Base-by-base conservation (phyloP, 2,888 invertebrate genomes). In the Pachymerium ferrugineum region DNA sequence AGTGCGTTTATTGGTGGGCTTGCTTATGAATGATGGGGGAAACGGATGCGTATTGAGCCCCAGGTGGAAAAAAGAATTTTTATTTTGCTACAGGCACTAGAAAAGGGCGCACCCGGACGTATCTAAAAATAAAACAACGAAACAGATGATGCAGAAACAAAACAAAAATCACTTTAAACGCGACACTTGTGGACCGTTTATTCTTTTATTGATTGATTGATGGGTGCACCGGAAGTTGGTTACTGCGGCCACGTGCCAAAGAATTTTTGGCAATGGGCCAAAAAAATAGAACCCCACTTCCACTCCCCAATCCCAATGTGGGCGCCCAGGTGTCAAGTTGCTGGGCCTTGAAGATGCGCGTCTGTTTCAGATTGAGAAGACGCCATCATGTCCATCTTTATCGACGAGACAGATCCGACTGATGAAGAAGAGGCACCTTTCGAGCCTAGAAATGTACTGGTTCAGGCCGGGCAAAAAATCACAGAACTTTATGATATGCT, bases 401-500 rank as follows among this genome's bases (percentile, higher is more conserved):
- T 68, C 29, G 68, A 68, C 68, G 68, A 68, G 16, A 68, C 68
- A 25, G 68, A 68, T 25, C 68, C 68, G 31, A 30, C 22, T 3
- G 68, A n/a, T 14, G 68, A 31, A n/a, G 31, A 68, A 82, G 92
- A 94, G 81, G 89, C 94, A 25, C 91, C 92, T 76, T 97, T 97
- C 84, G 91, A 94, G 10, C 89, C 89, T 81, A 88, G 94, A 81
- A 91, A 95, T 85, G 94, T 97, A 77, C 86, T 87, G 77, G 89
- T 97, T 79, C 90, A 90, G 82, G 88, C 91, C 77, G 90, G 89
- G 78, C 88, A 89, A 74, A 92, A 95, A 84, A 92, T 96, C 78
- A 91, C 93, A 81, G 90, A 92, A 79, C 87, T 89, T 80, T 97
- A 92, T 82, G 91, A 92, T 80, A 88, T 97, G 82, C 88, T 92